phyloP scores from a whole-genome alignment of 2,888 invertebrate species.

The Nephrotoma appendiculata region DNA sequence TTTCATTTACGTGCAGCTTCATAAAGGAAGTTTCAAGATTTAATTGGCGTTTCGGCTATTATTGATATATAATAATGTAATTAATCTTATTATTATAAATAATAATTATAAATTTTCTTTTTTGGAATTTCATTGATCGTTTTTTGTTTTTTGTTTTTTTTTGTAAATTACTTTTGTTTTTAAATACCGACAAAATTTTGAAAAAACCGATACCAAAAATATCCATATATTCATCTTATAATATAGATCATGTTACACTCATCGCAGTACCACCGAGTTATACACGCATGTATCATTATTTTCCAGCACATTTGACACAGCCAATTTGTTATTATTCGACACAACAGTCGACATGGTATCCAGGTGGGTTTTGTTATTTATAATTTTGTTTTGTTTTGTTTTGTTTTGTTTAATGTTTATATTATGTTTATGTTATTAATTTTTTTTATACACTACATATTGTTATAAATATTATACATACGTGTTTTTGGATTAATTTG shows the following conservation, averaged over 20 bases:
- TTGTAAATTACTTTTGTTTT: neutral
- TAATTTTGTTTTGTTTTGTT: neutral
- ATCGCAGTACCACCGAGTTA: conserved; percentile 44
- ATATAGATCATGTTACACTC: conserved; percentile 49
- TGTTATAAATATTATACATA: neutral
- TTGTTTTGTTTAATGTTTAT: neutral
- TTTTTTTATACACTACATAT: neutral
- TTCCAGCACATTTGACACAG: conserved; percentile 38
- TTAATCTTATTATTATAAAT: neutral
- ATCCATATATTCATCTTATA: conserved; percentile 9
- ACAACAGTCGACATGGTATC: conserved; percentile 29
- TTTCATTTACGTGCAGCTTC: neutral
- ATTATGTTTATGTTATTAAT: neutral
- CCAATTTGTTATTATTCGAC: conserved; percentile 35
- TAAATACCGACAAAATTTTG: conserved; percentile 5
- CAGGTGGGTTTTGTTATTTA: conserved; percentile 24
- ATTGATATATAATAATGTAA: neutral
- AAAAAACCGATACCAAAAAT: conserved; percentile 1
- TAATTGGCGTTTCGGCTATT: neutral
- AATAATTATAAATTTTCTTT: neutral
- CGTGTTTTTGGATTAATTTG: neutral
- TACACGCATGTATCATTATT: conserved; percentile 46
- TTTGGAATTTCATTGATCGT: neutral
- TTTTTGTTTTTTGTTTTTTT: neutral
- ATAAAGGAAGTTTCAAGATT: neutral